Conservation (phyloP, 2,113 vertebrate genomes). For the Camelus dromedarius region DNA sequence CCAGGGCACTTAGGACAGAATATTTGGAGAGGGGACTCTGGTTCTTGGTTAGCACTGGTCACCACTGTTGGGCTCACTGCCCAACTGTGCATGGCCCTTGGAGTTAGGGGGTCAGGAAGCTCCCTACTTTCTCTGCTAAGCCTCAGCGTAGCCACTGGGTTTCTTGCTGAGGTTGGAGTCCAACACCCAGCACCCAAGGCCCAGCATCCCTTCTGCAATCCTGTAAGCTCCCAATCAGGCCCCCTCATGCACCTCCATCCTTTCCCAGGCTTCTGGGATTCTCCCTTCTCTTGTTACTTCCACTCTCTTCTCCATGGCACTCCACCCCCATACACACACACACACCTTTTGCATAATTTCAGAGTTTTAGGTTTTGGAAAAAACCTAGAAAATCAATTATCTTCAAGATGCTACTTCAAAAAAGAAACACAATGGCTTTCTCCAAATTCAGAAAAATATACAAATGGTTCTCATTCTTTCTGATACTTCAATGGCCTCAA, state of each 20-base stretch:
- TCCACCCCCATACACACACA: not conserved
- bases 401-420: not conserved
- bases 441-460: constrained; percentile 2
- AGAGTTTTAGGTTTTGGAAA: not conserved
- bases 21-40: not conserved
- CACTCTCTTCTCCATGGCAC: not conserved
- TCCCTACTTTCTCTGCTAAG: not conserved
- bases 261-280: not conserved
- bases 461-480: not conserved
- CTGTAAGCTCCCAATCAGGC: not conserved
- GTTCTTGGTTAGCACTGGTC: not conserved
- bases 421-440: not conserved
- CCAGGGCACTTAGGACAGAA: not conserved
- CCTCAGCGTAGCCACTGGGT: not conserved
- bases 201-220: not conserved
- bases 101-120: not conserved
- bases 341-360: not conserved
- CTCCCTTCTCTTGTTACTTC: not conserved
- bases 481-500: not conserved
- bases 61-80: not conserved
- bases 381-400: not conserved
- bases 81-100: not conserved
- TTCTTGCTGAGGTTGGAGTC: not conserved
- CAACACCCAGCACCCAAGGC: not conserved
- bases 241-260: not conserved